phyloP scores from a whole-genome alignment of 2,888 invertebrate species.

The Sarcophaga variegata region DNA sequence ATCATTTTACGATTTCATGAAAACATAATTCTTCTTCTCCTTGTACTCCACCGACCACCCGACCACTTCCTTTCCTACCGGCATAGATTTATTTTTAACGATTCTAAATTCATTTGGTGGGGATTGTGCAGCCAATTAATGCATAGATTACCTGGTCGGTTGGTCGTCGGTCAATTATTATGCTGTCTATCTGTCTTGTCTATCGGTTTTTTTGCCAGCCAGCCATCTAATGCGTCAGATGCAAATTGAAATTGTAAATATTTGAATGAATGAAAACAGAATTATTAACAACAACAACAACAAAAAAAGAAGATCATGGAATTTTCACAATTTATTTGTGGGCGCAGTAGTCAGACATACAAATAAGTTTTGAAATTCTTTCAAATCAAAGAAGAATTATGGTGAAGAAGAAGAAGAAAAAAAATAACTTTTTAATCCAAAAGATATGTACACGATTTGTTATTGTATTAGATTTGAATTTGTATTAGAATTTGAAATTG shows the following conservation, averaged over 20 bases:
- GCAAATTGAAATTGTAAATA: constrained; percentile 38
- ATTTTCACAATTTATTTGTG: neutral
- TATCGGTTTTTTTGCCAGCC: neutral
- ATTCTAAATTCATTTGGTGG: neutral
- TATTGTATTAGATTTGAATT: too few relatives aligned
- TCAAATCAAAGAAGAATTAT: neutral
- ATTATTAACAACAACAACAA: neutral
- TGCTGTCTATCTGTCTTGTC: neutral
- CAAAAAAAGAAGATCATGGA: neutral
- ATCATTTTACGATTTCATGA: constrained; percentile 29
- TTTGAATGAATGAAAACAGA: constrained; percentile 48
- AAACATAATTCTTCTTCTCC: constrained; percentile 7
- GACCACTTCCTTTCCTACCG: constrained; percentile 33
- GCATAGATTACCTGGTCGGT: constrained; percentile 6
- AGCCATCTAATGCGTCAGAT: constrained; percentile 9
- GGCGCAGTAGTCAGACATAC: neutral
- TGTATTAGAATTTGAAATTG: neutral
- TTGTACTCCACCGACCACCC: neutral
- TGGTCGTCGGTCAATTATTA: constrained; percentile 29
- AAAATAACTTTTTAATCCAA: constrained; percentile 1
- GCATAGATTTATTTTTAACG: constrained; percentile 2
- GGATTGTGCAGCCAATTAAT: constrained; percentile 20
- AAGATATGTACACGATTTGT: neutral
- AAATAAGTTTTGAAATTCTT: neutral
- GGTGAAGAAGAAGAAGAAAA: neutral